Evolutionary conservation across 2,888 invertebrate genomes (phyloP).

Genomic region (Lydus trimaculatus): DNA sequence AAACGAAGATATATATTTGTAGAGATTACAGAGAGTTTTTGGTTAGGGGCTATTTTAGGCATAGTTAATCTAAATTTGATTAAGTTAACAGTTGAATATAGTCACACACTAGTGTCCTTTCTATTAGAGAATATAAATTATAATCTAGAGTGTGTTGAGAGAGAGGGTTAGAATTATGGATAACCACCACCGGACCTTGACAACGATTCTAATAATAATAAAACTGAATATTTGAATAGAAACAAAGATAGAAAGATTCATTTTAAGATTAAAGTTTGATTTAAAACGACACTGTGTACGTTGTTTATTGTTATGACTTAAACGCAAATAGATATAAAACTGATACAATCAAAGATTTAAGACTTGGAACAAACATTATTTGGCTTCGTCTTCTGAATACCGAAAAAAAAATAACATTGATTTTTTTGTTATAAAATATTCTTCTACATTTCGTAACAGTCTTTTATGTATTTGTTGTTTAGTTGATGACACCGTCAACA

Average conservation of each 20-base stretch:
- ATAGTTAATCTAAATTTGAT: constrained; percentile 52
- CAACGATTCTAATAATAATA: background rate
- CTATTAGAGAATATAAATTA: constrained; percentile 29
- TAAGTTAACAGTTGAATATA: constrained; percentile 43
- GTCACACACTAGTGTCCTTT: constrained; percentile 6
- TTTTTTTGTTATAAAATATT: background rate
- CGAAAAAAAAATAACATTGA: background rate
- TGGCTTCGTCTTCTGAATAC: background rate
- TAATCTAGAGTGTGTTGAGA: constrained; percentile 20
- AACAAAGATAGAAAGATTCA: background rate
- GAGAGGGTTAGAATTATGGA: constrained; percentile 3
- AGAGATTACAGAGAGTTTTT: constrained; percentile 47
- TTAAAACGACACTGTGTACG: background rate
- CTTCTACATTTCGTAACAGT: background rate
- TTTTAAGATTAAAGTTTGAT: background rate
- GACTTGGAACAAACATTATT: constrained; percentile 2
- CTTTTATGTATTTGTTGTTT: background rate
- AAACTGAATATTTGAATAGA: background rate
- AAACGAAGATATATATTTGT: constrained; percentile 42
- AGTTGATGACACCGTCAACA: background rate
- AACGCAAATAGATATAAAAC: background rate
- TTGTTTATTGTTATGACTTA: background rate
- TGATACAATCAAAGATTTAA: background rate
- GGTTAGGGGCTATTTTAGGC: constrained; percentile 41
- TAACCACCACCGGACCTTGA: background rate